Percentiles rank a stretch among this genome's conserved stretches.
Conservation (phyloP, 2,797 vertebrate species). For the Cetoscarus ocellatus region DNA sequence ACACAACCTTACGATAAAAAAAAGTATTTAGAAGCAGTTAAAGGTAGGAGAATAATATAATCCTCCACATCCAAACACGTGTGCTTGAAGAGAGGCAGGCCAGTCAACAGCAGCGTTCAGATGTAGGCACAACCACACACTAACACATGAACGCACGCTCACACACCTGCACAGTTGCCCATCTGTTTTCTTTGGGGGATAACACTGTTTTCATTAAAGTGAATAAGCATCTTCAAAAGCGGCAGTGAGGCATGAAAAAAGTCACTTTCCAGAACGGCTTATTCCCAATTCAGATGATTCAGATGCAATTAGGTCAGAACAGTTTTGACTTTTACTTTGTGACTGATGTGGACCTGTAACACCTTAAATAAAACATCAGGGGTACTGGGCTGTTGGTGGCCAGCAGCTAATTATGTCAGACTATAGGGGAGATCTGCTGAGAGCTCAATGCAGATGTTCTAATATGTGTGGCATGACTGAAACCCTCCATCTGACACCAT, state of each 20-base stretch:
- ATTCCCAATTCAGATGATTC: constrained; percentile 72
- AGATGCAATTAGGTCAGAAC: constrained; percentile 73
- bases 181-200: constrained; percentile 81
- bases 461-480: constrained; percentile 47
- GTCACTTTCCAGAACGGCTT: constrained; percentile 62
- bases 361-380: constrained; percentile 78
- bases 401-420: constrained; percentile 72
- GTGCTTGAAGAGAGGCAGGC: constrained; percentile 34
- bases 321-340: constrained; percentile 65
- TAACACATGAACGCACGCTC: constrained; percentile 11
- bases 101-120: constrained; percentile 31
- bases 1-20: constrained; percentile 37
- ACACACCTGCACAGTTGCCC: constrained; percentile 69
- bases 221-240: constrained; percentile 77
- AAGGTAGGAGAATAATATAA: constrained; percentile 39
- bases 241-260: constrained; percentile 68
- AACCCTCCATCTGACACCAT: constrained; percentile 26
- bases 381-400: constrained; percentile 40
- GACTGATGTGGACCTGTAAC: constrained; percentile 54
- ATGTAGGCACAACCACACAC: constrained; percentile 17
- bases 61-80: constrained; percentile 47
- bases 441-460: constrained; percentile 59
- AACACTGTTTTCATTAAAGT: constrained; percentile 74
- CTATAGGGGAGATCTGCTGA: constrained; percentile 46
- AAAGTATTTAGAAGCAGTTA: constrained; percentile 50